These are phyloP conservation scores for Sula dactylatra DNA, from an alignment of 2,113 vertebrate genomes.

Conservation along the genomic window DNA sequence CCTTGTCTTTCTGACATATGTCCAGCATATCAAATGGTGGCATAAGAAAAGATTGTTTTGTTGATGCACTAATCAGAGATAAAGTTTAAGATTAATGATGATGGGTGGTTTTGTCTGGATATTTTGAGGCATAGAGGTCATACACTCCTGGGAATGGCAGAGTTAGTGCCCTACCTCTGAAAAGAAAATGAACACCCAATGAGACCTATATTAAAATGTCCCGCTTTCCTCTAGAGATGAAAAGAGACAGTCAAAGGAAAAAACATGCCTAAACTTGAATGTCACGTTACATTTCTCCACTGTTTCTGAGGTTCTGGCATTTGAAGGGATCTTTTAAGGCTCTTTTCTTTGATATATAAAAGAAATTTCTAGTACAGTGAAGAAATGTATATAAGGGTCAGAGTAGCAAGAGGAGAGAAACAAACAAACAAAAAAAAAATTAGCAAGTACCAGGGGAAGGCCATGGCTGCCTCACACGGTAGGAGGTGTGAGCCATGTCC, in stretches of 20 bases:
- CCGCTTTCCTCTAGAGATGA: not conserved
- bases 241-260: constrained; percentile 28
- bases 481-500: not conserved
- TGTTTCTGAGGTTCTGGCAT: constrained; percentile 28
- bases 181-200: constrained; percentile 7
- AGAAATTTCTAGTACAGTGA: not conserved
- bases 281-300: constrained; percentile 6
- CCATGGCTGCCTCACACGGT: not conserved
- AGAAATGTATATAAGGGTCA: not conserved
- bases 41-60: constrained; percentile 69
- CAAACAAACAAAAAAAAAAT: not conserved
- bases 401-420: not conserved
- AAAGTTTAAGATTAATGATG: constrained; percentile 65
- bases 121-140: constrained; percentile 27
- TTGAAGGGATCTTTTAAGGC: constrained; percentile 21
- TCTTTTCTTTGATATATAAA: not conserved
- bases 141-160: constrained; percentile 28
- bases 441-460: not conserved
- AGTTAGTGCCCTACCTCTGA: not conserved
- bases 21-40: constrained; percentile 69
- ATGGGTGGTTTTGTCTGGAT: not conserved
- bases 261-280: constrained; percentile 25
- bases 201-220: constrained; percentile 14
- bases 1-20: constrained; percentile 71
- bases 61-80: constrained; percentile 67